Evolutionary conservation across 2,797 vertebrate species (phyloP).

Genomic region (Dendrocincla fuliginosa): DNA sequence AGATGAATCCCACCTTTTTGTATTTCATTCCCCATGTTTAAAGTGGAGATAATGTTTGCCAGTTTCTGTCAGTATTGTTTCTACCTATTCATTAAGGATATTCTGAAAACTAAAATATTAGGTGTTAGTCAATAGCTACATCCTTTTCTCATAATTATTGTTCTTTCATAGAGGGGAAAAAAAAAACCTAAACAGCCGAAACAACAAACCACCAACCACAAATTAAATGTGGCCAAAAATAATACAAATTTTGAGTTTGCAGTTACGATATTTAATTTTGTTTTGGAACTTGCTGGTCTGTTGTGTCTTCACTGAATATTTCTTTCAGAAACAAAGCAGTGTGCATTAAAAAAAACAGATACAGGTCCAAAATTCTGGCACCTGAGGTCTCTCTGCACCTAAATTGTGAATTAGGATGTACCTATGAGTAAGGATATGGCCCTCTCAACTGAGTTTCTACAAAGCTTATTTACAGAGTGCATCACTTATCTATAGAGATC

Average conservation of each 20-base stretch:
- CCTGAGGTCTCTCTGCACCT: not conserved
- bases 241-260: not conserved
- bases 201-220: accelerated
- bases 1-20: not conserved
- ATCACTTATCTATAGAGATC: not conserved
- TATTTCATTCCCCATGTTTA: not conserved
- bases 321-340: not conserved
- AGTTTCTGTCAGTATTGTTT: not conserved
- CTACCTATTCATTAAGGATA: not conserved
- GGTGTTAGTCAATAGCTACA: not conserved
- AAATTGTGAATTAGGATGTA: not conserved
- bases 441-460: not conserved
- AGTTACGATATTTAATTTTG: not conserved
- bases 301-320: not conserved
- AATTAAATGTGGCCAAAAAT: not conserved
- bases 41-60: not conserved
- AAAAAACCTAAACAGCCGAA: not conserved
- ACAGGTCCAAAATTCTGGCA: not conserved
- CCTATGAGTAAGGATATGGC: not conserved
- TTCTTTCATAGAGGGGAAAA: not conserved
- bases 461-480: not conserved
- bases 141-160: not conserved
- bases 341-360: not conserved
- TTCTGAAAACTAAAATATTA: not conserved
- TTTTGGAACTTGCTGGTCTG: not conserved